Evolutionary conservation across 2,888 invertebrate genomes (phyloP).

Genomic region (Scaeva pyrastri): DNA sequence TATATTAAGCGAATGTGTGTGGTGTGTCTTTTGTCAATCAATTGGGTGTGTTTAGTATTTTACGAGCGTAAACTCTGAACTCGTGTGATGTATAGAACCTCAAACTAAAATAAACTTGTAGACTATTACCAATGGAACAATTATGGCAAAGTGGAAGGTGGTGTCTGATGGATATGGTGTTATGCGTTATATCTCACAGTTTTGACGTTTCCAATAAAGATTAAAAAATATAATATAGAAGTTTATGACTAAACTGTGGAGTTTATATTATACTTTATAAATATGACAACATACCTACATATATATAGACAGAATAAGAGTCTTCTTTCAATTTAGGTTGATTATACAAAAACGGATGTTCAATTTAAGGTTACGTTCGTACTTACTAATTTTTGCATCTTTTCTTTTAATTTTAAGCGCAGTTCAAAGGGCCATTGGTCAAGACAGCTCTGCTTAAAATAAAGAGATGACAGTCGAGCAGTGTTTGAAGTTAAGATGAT

Average conservation of each 20-base stretch:
- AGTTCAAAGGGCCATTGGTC: slow-evolving; percentile 51
- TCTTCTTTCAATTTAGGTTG: slow-evolving; percentile 56
- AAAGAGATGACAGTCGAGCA: slow-evolving; percentile 7
- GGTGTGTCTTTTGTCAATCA: slow-evolving; percentile 62
- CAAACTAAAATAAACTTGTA: slow-evolving; percentile 28
- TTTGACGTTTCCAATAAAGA: slow-evolving; percentile 32
- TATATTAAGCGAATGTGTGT: background rate
- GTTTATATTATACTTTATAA: slow-evolving; percentile 20
- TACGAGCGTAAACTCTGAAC: slow-evolving; percentile 61
- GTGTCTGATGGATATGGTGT: slow-evolving; percentile 4
- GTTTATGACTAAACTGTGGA: slow-evolving; percentile 18
- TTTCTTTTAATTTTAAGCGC: background rate
- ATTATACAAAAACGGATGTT: slow-evolving; percentile 65
- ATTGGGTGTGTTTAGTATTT: slow-evolving; percentile 61
- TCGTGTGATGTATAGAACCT: slow-evolving; percentile 46
- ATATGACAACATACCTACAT: slow-evolving; percentile 33
- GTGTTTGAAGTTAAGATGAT: background rate
- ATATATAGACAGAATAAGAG: background rate
- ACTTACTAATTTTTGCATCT: slow-evolving; percentile 59
- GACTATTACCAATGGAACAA: slow-evolving; percentile 3
- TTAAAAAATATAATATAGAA: background rate
- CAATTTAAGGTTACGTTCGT: slow-evolving; percentile 66
- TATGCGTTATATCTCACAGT: slow-evolving; percentile 20
- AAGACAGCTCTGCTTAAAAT: slow-evolving; percentile 24
- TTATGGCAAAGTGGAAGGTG: slow-evolving; percentile 16